A percentile compares a stretch with the other conserved stretches of the same genome.
Conservation (phyloP, 2,888 invertebrate species). For the Drosophila mettleri region DNA sequence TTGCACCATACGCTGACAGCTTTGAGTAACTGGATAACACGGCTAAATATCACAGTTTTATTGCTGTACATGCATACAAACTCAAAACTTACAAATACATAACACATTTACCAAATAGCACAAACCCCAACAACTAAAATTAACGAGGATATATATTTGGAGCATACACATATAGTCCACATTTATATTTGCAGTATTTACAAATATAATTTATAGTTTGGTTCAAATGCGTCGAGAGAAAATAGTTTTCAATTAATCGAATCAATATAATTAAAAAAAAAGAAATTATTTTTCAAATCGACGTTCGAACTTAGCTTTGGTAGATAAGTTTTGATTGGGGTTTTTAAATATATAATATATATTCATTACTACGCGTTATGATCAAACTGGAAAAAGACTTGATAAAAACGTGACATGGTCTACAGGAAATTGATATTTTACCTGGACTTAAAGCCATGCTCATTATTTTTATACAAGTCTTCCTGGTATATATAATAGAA, state of each 20-base stretch:
- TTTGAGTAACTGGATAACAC: conserved; percentile 57
- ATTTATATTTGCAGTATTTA: conserved; percentile 5
- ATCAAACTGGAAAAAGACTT: conserved; percentile 5
- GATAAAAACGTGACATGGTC: conserved; percentile 17
- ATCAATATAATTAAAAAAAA: not conserved
- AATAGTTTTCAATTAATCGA: not conserved
- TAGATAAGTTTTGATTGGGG: conserved; percentile 11
- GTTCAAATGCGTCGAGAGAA: conserved; percentile 6
- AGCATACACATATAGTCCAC: conserved; percentile 6
- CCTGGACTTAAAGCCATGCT: not conserved
- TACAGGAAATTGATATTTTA: not conserved
- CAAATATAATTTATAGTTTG: not conserved
- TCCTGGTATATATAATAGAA: conserved; percentile 15
- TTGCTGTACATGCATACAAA: conserved; percentile 38
- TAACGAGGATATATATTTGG: conserved; percentile 1
- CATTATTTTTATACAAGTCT: conserved; percentile 9
- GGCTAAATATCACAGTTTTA: conserved; percentile 49
- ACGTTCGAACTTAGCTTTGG: conserved; percentile 9
- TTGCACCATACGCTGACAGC: conserved; percentile 62
- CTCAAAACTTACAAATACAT: conserved; percentile 22
- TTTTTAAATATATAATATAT: not conserved
- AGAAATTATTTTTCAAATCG: not conserved
- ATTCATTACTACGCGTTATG: not conserved
- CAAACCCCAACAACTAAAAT: conserved; percentile 18
- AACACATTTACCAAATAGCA: conserved; percentile 23